Evolutionary conservation across 2,888 invertebrate species (phyloP), one percentile per base, ranked within the genome.

Genomic region (Leucophenga maculata): DNA sequence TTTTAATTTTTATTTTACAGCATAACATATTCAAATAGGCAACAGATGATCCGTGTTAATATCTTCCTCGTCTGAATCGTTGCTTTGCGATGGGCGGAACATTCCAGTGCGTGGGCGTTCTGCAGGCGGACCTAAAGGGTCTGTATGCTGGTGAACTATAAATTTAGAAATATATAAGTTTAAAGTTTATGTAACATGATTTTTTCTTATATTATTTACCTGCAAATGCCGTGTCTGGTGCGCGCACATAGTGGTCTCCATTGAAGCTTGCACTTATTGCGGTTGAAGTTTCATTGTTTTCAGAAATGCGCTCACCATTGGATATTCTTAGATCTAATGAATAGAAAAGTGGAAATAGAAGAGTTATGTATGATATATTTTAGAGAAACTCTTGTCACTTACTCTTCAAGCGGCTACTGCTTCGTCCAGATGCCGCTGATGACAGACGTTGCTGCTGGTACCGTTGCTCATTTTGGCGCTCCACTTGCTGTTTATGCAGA

Each of bases 61-160:
- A 72, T 88, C 88, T 4, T 88, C 89, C 64, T 88, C 89, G 52
- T 84, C 88, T 0, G 88, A 88, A 31, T 88, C 88, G 16, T 78
- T 81, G 69, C 82, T 83, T 9, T 77, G 75, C 13, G 85, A 83
- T 1, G 77, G 68, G 26, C 78, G 74, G 8, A 79, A 76, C 79
- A 86, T 86, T 1, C 89, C 89, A 2, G 89, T 89, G n/a, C 87
- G 85, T 1, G 89, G 89, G 4, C 89, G 84, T 72, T 87, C 87
- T 0, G 87, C 81, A 2, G 88, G 86, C 3, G 89, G 88, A 2
- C 89, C 89, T 32, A 89, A 71, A 2, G 89, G 89, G 79, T 89
- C 89, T 1, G 80, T 77, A 72, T 87, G 86, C 20, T 85, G 84
- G 59, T 83, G 83, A n/a, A 83, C 81, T 80, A 26, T 22, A 6